These are phyloP conservation scores for Dendronephthya gigantea DNA, from an alignment of 64 coral and sea anemone species.

Conservation along the genomic window DNA sequence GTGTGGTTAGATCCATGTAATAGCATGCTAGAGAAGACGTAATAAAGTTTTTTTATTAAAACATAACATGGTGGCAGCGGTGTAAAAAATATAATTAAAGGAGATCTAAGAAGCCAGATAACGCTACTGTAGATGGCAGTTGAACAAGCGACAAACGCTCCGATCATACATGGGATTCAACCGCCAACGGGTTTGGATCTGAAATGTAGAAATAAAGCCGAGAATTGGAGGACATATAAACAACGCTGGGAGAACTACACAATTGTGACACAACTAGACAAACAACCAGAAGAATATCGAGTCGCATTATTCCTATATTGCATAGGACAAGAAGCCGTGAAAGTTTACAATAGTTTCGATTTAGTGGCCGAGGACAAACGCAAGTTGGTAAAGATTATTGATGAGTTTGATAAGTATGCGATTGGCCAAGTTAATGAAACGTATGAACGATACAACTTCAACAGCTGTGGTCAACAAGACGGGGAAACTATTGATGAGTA, in stretches of 20 bases:
- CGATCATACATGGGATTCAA: slow-evolving; percentile 6
- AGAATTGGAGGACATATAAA: slow-evolving; percentile 45
- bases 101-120: too few relatives aligned
- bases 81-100: too few relatives aligned
- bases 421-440: slow-evolving; percentile 41
- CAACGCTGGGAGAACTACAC: slow-evolving; percentile 39
- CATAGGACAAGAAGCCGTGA: background rate
- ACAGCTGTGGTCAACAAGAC: slow-evolving; percentile 27
- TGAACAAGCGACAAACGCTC: too few relatives aligned
- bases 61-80: too few relatives aligned
- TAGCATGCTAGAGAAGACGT: too few relatives aligned
- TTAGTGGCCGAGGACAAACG: background rate
- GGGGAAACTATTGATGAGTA: slow-evolving; percentile 32
- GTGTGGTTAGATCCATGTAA: too few relatives aligned
- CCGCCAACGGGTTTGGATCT: slow-evolving; percentile 21
- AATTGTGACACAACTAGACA: slow-evolving; percentile 25
- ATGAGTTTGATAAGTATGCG: slow-evolving; percentile 39
- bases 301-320: slow-evolving; percentile 34
- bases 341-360: slow-evolving; percentile 25
- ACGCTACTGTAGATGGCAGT: too few relatives aligned
- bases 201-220: background rate
- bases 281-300: slow-evolving; percentile 25
- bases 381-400: too few relatives aligned
- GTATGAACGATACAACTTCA: slow-evolving; percentile 40
- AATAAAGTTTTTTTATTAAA: too few relatives aligned